Base-by-base conservation (phyloP, 2,113 vertebrate species). In the Athene cunicularia region DNA sequence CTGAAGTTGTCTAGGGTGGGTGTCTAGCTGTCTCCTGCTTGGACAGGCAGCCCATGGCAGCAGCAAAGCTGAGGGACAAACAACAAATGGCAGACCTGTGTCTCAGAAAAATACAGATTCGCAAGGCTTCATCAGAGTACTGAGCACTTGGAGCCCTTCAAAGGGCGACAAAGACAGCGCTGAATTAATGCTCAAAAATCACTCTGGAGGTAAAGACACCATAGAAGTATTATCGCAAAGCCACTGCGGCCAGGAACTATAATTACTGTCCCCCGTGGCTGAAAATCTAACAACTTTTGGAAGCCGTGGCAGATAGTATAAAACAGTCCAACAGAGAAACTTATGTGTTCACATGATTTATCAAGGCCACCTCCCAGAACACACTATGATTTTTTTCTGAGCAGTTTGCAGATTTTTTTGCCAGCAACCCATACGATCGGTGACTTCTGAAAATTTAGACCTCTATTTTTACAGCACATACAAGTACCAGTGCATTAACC, bases 81-180 rank as follows among this genome's bases (percentile, higher is more conserved):
- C 27, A 45, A 39, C 13, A 66, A 73, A 62, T 0, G 0, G 43
- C 49, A 58, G 41, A 66, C 7, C 11, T 2, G 15, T 30, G 27
- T 50, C 39, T 75, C 68, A 35, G 80, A 53, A 74, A 80, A 76
- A 59, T 23, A 81, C 0, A 23, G 37, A 71, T 72, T 72, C 73
- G 47, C 20, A 27, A 2, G 30, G 64, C 56, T 91, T 67, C 55
- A 91, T 30, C 37, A 30, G 2, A 33, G 75, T 2, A 66, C 24
- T 26, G n/a, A 80, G 53, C 11, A 27, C 43, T 66, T 20, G 41
- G 20, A 76, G 37, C 11, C 52, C n/a, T 77, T 83, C 85, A 53
- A 73, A 80, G 28, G 11, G 59, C n/a, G 5, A 62, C 16, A 43
- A 53, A 30, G 35, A 50, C 2, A 58, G 32, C 23, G 28, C 32